Evolutionary conservation across 1,140 invertebrate species (phyloP).

Genomic region (Drosophila punjabiensis): DNA sequence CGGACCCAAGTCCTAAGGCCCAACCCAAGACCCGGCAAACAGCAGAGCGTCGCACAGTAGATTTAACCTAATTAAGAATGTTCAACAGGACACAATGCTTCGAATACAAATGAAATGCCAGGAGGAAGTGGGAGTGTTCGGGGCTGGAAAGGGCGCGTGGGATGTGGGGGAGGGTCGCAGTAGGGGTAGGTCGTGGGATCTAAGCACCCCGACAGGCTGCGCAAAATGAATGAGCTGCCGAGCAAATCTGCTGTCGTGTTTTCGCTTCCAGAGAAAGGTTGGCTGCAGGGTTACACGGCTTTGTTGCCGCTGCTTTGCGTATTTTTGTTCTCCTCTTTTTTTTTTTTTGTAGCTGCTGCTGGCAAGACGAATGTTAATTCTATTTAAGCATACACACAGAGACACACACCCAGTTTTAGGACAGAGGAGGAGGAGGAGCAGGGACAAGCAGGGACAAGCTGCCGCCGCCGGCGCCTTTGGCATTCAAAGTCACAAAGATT

Average conservation of each 20-base stretch:
- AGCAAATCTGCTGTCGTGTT: slow-evolving; percentile 79
- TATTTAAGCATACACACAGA: slow-evolving; percentile 68
- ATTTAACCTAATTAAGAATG: slow-evolving; percentile 85
- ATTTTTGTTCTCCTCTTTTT: slow-evolving; percentile 14
- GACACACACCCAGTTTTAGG: slow-evolving; percentile 6
- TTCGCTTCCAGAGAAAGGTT: slow-evolving; percentile 71
- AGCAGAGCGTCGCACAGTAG: slow-evolving; percentile 65
- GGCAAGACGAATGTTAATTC: slow-evolving; percentile 82
- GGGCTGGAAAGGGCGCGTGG: not conserved
- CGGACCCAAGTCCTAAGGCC: slow-evolving; percentile 16
- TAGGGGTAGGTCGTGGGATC: slow-evolving; percentile 17
- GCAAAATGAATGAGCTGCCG: slow-evolving; percentile 80
- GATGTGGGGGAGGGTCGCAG: not conserved
- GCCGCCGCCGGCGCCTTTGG: slow-evolving; percentile 63
- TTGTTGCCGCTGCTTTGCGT: slow-evolving; percentile 34
- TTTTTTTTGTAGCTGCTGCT: slow-evolving; percentile 40
- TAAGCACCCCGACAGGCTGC: slow-evolving; percentile 67
- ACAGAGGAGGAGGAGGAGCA: not conserved
- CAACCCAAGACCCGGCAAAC: slow-evolving; percentile 28
- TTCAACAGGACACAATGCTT: slow-evolving; percentile 84
- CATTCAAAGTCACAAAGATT: slow-evolving; percentile 81
- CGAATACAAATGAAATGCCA: slow-evolving; percentile 84
- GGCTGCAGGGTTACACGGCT: slow-evolving; percentile 57
- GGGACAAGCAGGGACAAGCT: slow-evolving; percentile 51
- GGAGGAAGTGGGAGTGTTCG: slow-evolving; percentile 3